A percentile compares a stretch with the other conserved stretches of the same genome.
Evolutionary conservation across 2,797 vertebrate genomes (phyloP).

Genomic region (Centropyge bicolor): DNA sequence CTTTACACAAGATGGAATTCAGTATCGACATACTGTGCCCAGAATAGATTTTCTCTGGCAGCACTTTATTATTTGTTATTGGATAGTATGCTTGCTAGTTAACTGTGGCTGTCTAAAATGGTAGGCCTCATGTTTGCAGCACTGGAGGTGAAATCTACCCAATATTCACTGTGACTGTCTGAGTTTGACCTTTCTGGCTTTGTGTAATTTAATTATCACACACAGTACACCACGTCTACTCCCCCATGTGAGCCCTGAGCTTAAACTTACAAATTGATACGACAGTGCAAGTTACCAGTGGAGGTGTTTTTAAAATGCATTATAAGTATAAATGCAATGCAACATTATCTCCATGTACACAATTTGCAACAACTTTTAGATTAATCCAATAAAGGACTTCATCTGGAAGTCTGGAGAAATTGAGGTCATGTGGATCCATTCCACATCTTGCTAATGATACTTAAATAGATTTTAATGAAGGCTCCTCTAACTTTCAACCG

Average conservation of each 20-base stretch:
- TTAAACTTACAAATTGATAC: background rate
- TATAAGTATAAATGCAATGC: background rate
- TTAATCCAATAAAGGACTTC: background rate
- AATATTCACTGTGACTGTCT: background rate
- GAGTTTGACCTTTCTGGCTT: constrained; percentile 14
- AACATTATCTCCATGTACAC: constrained; percentile 1
- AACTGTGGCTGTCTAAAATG: constrained; percentile 6
- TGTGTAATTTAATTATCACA: constrained; percentile 7
- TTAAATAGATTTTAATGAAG: background rate
- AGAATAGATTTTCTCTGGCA: background rate
- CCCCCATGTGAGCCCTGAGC: background rate
- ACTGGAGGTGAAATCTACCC: constrained; percentile 2
- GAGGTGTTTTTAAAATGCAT: background rate
- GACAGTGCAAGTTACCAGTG: background rate
- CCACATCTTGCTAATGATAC: background rate
- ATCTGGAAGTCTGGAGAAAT: constrained; percentile 10
- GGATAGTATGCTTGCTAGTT: background rate
- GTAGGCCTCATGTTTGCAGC: background rate
- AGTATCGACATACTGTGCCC: constrained; percentile 1
- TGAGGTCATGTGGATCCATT: background rate
- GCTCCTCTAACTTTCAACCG: constrained; percentile 8
- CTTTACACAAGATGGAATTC: background rate
- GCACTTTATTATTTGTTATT: background rate
- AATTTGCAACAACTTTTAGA: background rate
- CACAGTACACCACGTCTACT: constrained; percentile 30